phyloP scores from a whole-genome alignment of 2,797 vertebrate genomes.

The Microctenopoma steveboyesi region DNA sequence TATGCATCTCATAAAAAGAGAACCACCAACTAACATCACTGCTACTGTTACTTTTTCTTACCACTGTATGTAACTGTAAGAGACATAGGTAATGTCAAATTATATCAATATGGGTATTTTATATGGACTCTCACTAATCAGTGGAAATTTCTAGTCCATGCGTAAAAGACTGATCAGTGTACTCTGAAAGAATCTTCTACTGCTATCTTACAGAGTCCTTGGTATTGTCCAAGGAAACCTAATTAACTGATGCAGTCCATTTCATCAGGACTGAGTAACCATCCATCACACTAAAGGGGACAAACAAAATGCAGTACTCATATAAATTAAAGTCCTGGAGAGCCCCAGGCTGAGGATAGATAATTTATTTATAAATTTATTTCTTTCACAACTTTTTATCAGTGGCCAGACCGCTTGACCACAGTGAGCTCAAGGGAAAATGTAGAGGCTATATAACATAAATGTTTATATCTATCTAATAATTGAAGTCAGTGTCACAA shows the following conservation, averaged over 20 bases:
- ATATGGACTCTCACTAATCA: background rate
- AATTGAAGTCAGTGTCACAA: slow-evolving; percentile 29
- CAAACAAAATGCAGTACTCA: slow-evolving; percentile 80
- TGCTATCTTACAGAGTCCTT: slow-evolving; percentile 42
- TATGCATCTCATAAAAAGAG: background rate
- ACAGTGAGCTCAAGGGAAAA: slow-evolving; percentile 47
- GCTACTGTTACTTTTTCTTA: background rate
- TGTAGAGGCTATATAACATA: slow-evolving; percentile 37
- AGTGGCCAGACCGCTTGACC: slow-evolving; percentile 19
- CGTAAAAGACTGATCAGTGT: slow-evolving; percentile 11
- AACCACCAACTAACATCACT: slow-evolving; percentile 8
- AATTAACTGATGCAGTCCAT: slow-evolving; percentile 85
- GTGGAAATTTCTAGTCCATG: background rate
- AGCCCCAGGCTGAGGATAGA: slow-evolving; percentile 64
- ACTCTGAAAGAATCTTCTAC: slow-evolving; percentile 8
- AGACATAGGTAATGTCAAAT: no score
- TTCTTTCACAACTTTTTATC: slow-evolving; percentile 61
- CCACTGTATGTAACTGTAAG: background rate
- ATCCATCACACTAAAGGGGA: slow-evolving; percentile 75
- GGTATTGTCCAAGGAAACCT: slow-evolving; percentile 77
- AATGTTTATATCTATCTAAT: slow-evolving; percentile 5
- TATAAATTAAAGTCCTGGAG: slow-evolving; percentile 78
- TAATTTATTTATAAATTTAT: slow-evolving; percentile 72
- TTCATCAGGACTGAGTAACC: slow-evolving; percentile 74
- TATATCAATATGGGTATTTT: background rate